phyloP scores from a whole-genome alignment of 2,888 invertebrate genomes.

The Allolobophora icterica region DNA sequence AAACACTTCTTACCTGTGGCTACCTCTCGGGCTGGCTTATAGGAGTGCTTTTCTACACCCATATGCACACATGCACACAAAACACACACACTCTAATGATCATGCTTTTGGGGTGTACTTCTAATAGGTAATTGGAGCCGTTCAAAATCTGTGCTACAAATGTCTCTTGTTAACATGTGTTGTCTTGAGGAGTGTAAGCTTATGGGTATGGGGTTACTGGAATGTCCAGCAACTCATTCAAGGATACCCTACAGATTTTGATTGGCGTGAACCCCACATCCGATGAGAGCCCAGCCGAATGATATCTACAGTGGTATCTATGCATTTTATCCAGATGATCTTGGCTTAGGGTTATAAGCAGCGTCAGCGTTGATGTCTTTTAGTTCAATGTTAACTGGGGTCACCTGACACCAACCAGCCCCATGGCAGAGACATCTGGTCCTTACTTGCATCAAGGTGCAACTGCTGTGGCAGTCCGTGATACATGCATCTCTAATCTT shows the following conservation, averaged over 20 bases:
- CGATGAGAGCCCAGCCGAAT: background rate
- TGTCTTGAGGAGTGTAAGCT: background rate
- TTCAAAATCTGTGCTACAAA: background rate
- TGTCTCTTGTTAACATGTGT: background rate
- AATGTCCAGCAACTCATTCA: background rate
- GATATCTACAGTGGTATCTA: background rate
- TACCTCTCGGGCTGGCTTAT: too few relatives aligned
- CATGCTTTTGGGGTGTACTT: background rate
- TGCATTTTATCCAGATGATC: background rate
- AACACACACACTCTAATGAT: background rate
- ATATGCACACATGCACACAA: too few relatives aligned
- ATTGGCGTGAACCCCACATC: background rate
- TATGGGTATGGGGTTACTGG: background rate
- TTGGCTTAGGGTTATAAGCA: background rate
- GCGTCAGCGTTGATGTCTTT: constrained; percentile 4
- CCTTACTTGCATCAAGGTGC: constrained; percentile 9
- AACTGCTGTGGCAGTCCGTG: background rate
- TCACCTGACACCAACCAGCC: background rate
- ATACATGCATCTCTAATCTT: constrained; percentile 17
- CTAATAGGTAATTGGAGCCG: too few relatives aligned
- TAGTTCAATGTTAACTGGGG: background rate
- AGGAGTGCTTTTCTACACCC: too few relatives aligned
- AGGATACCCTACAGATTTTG: too few relatives aligned
- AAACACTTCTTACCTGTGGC: too few relatives aligned
- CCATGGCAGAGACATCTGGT: background rate